Conservation (phyloP, 2,113 vertebrate genomes). For the Oryzias woworae region DNA sequence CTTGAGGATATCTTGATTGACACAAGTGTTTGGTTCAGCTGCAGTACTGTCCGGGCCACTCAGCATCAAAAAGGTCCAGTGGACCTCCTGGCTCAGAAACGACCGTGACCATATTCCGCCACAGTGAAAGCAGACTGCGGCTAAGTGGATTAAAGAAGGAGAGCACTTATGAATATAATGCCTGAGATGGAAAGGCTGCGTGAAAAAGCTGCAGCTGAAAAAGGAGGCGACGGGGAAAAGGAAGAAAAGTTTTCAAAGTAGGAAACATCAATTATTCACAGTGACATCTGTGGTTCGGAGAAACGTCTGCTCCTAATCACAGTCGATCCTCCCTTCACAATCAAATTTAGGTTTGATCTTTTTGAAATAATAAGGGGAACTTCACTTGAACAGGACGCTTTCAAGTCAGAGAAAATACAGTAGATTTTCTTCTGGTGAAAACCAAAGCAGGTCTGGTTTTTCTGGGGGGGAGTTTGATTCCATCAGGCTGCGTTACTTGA, state of each 20-base stretch:
- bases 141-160: conserved; percentile 65
- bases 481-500: too few species aligned
- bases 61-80: conserved; percentile 43
- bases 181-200: conserved; percentile 33
- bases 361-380: too few species aligned
- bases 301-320: conserved; percentile 6
- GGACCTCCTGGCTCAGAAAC: conserved; percentile 39
- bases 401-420: too few species aligned
- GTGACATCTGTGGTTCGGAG: conserved; percentile 52
- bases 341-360: too few species aligned
- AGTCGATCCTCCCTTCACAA: too few species aligned
- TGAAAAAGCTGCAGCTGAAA: not conserved
- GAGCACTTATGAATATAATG: conserved; percentile 52
- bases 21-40: conserved; percentile 6
- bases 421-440: too few species aligned
- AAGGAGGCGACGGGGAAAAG: not conserved
- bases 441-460: too few species aligned
- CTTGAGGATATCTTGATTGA: too few species aligned
- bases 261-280: conserved; percentile 61
- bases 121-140: conserved; percentile 33
- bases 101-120: conserved; percentile 28
- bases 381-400: too few species aligned
- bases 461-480: too few species aligned
- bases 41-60: conserved; percentile 28
- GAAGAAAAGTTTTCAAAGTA: conserved; percentile 40